Evolutionary conservation across 1,140 invertebrate genomes (phyloP).

Genomic region (Triops longicaudatus): DNA sequence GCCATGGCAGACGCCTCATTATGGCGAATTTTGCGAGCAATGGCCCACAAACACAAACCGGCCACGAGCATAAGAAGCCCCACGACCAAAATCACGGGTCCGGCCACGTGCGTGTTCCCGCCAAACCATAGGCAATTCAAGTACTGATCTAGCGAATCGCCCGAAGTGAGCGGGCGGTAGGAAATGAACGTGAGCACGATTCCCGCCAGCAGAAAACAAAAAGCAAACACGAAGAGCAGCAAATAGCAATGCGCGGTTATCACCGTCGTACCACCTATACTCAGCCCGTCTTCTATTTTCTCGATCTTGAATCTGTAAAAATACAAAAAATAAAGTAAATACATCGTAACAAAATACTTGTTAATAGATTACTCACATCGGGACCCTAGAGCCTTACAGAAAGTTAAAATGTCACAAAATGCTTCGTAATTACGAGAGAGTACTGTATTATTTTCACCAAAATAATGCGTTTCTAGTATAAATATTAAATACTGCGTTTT

Average conservation of each 20-base stretch:
- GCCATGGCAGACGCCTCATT: background rate
- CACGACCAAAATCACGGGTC: conserved; percentile 17
- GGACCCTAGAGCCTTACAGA: too few relatives aligned
- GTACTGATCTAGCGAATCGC: background rate
- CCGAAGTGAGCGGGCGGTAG: conserved; percentile 18
- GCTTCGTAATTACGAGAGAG: too few relatives aligned
- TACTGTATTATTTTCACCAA: too few relatives aligned
- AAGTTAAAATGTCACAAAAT: too few relatives aligned
- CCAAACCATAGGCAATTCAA: conserved; percentile 7
- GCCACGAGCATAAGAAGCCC: conserved; percentile 16
- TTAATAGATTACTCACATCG: too few relatives aligned
- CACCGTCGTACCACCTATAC: conserved; percentile 4
- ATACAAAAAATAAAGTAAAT: background rate
- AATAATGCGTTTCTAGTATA: too few relatives aligned
- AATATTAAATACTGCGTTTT: too few relatives aligned
- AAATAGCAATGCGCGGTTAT: background rate
- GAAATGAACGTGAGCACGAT: conserved; percentile 5
- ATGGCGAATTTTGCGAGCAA: background rate
- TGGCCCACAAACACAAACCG: conserved; percentile 1
- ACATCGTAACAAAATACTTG: background rate
- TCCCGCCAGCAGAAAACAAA: conserved; percentile 17
- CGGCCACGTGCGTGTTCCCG: conserved; percentile 16
- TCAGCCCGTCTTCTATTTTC: conserved; percentile 20
- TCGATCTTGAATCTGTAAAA: conserved; percentile 12
- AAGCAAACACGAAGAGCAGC: conserved; percentile 15